phyloP scores from a whole-genome alignment of 92 coral and sea anemone species.

The Blastomussa wellsi region DNA sequence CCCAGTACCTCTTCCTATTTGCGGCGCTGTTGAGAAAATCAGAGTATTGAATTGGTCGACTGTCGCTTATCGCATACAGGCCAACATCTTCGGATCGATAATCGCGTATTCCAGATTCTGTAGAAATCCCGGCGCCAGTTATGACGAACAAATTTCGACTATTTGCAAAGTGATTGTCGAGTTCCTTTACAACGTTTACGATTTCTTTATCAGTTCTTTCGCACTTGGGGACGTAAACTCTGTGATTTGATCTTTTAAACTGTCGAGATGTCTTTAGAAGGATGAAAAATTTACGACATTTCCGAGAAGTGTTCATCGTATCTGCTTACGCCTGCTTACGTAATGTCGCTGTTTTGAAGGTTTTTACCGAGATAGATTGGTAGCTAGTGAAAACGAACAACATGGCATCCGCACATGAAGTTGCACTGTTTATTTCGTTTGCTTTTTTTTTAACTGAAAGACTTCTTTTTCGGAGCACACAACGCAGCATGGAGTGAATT shows the following conservation, averaged over 20 bases:
- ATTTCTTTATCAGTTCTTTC: slow-evolving; percentile 54
- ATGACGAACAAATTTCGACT: slow-evolving; percentile 75
- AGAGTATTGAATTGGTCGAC: slow-evolving; percentile 83
- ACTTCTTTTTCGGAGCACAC: not conserved
- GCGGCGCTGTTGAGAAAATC: slow-evolving; percentile 78
- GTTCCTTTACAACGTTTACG: slow-evolving; percentile 49
- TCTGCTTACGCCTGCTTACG: not conserved
- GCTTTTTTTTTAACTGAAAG: not conserved
- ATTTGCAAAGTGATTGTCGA: slow-evolving; percentile 67
- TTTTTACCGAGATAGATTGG: slow-evolving; percentile 29
- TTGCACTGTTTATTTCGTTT: not conserved
- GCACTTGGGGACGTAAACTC: slow-evolving; percentile 68
- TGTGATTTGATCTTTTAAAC: slow-evolving; percentile 25
- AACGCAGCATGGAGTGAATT: not conserved
- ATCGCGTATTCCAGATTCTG: slow-evolving; percentile 97
- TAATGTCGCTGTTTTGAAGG: not conserved
- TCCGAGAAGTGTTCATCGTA: not conserved
- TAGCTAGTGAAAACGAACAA: not conserved
- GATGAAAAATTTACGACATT: not conserved
- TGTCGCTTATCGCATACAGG: slow-evolving; percentile 73
- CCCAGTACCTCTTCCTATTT: slow-evolving; percentile 88
- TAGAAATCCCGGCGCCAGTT: slow-evolving; percentile 97
- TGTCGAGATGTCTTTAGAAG: not conserved
- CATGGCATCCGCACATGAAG: not conserved
- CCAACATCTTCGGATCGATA: slow-evolving; percentile 96